Conservation (phyloP, 2,113 vertebrate species). For the Tichodroma muraria region DNA sequence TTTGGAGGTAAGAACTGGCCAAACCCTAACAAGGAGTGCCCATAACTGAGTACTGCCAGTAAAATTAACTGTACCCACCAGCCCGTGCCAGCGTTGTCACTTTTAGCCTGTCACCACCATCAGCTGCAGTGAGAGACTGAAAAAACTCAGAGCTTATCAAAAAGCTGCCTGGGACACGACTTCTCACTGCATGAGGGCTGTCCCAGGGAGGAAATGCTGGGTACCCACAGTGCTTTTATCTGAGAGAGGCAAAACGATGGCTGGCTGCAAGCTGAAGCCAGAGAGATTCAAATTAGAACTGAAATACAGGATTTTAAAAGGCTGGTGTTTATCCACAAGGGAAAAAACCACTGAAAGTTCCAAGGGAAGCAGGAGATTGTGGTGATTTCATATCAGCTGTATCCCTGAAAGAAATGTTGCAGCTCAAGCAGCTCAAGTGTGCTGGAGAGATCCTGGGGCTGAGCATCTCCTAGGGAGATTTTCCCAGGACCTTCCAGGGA, state of each 20-base stretch:
- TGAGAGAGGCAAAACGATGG: not conserved
- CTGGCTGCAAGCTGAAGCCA: not conserved
- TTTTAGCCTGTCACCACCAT: not conserved
- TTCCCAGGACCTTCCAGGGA: no score
- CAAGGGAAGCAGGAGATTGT: not conserved
- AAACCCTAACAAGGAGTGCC: not conserved
- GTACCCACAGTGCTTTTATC: not conserved
- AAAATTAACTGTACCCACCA: not conserved
- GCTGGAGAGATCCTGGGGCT: not conserved
- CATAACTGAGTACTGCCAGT: not conserved
- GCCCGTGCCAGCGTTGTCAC: not conserved
- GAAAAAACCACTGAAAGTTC: not conserved
- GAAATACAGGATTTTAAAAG: not conserved
- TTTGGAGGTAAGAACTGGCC: not conserved
- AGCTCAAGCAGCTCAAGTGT: not conserved
- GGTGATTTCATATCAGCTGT: not conserved
- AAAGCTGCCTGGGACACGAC: not conserved
- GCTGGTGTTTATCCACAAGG: not conserved
- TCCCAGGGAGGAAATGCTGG: not conserved
- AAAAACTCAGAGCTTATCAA: not conserved
- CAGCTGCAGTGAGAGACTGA: not conserved
- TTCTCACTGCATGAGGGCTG: not conserved
- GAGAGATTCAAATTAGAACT: not conserved
- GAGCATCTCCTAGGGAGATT: no score
- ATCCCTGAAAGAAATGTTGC: not conserved